Conservation (phyloP, 2,888 invertebrate genomes). For the Andrena fulva region DNA sequence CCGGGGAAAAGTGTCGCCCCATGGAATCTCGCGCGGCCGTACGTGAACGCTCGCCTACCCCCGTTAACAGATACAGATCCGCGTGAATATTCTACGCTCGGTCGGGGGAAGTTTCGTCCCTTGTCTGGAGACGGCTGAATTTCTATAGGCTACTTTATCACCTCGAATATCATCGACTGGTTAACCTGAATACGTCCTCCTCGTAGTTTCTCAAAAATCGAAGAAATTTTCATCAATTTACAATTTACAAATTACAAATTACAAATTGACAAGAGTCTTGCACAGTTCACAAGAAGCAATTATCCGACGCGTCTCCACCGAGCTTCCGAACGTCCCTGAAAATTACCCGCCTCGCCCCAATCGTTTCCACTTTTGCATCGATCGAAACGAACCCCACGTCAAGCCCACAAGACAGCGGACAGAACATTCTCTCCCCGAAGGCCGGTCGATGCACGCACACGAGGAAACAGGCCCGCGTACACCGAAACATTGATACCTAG, state of each 20-base stretch:
- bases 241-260: no score
- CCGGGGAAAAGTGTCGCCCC: conserved; percentile 67
- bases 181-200: no score
- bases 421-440: background rate
- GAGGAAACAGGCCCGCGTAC: background rate
- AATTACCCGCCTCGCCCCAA: no score
- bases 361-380: no score
- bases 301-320: no score
- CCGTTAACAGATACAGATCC: conserved; percentile 30
- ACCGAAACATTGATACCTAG: conserved; percentile 8
- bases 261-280: no score
- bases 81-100: conserved; percentile 11
- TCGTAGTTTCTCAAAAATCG: no score
- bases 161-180: no score
- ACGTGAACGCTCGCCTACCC: conserved; percentile 39
- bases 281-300: no score
- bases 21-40: conserved; percentile 55
- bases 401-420: background rate
- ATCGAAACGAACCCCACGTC: background rate
- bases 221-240: no score
- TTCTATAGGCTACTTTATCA: conserved; percentile 2
- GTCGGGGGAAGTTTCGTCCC: conserved; percentile 27
- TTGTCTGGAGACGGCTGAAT: background rate
- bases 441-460: background rate
- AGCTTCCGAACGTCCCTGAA: no score